Base-by-base conservation (phyloP, 2,797 vertebrate genomes). In the Columba guinea region DNA sequence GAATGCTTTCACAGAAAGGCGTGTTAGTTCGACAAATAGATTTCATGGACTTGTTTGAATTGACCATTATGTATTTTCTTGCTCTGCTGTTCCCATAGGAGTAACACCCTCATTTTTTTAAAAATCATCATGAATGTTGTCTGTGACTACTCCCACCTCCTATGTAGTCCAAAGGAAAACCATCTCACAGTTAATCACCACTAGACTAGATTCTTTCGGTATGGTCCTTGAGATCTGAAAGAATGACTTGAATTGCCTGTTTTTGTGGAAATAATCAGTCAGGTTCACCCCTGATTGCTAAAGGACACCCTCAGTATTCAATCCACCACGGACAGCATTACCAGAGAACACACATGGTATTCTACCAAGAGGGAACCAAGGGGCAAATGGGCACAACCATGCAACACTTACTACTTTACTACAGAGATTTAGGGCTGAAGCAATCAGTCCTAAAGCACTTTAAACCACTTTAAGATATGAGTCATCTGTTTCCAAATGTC, bases 341-440 rank as follows among this genome's bases (percentile, higher is more conserved):
- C 7, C 13, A 2, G n/a, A 69, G 55, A 90, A 65, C 0, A 1
- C 7, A 22, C 7, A 1, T 2, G 1, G 9, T 51, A n/a, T 39
- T 77, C 53, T 34, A 53, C 11, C 7, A 71, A 68, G 51, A 77
- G 11, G 32, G 28, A 41, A 78, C 44, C 7, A 24, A 79, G 23
- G 8, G 21, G 23, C 13, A 56, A 67, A 63, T 16, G 55, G 21
- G 9, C 59, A 32, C 7, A 27, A 28, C 23, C 16, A 2, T 55
- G 37, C 35, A 17, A 48, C 30, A 35, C 26, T 56, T 46, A 8
- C 16, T 13, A 35, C 77, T 71, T 77, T 37, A 10, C 14, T 87
- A 48, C 62, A 91, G 64, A 41, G 2, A 8, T 67, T 44, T 58
- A 67, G n/a, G 32, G 24, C 58, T 80, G 62, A 92, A 94, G 44